These are phyloP conservation scores for Priocnemis perturbator DNA, from an alignment of 2,888 invertebrate genomes.

Conservation along the genomic window DNA sequence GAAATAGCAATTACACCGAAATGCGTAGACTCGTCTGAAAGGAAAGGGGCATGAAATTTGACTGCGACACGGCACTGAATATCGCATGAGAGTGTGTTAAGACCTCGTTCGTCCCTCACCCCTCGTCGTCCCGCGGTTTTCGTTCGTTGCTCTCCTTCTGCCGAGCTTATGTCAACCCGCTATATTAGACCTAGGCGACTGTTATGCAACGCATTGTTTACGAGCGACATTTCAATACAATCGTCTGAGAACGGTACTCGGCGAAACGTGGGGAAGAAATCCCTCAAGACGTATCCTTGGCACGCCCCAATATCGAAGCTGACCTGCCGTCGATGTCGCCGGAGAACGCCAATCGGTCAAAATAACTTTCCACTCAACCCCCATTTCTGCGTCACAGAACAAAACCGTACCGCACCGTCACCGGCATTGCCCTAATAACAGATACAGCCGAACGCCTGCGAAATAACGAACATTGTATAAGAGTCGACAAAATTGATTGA, in stretches of 20 bases:
- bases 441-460: no score
- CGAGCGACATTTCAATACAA: constrained; percentile 71
- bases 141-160: constrained; percentile 37
- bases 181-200: constrained; percentile 40
- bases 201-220: constrained; percentile 71
- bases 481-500: no score
- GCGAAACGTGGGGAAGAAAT: constrained; percentile 60
- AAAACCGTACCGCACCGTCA: no score
- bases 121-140: constrained; percentile 2
- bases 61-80: no score
- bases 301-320: constrained; percentile 45
- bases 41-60: no score
- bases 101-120: constrained; percentile 28
- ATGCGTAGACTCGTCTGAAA: no score
- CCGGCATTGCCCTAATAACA: no score
- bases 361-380: no score
- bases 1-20: no score
- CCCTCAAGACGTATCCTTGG: constrained; percentile 68
- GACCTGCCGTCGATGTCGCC: background rate
- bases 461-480: no score
- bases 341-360: no score
- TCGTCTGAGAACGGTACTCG: constrained; percentile 61
- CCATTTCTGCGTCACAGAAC: no score
- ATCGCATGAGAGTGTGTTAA: constrained; percentile 20
- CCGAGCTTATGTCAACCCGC: constrained; percentile 60